Base-by-base conservation (phyloP, 2,888 invertebrate genomes). In the Anthophora plumipes region DNA sequence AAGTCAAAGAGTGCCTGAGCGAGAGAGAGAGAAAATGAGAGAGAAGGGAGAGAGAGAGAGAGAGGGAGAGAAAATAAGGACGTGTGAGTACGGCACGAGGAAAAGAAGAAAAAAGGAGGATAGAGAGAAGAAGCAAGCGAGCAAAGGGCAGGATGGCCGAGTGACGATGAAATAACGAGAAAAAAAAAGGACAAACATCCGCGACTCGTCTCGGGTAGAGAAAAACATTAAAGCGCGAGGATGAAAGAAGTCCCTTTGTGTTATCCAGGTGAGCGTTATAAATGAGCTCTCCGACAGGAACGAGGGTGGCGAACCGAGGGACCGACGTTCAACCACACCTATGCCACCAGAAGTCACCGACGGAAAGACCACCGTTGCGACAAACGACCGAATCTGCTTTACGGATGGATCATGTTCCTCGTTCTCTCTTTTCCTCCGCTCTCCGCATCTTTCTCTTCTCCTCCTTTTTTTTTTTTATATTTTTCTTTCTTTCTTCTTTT, bases 221-320 rank as follows among this genome's bases (percentile, higher is more conserved):
- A 86, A 87, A n/a, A 90, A 84, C 85, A 88, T 88, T 89, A 88
- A 88, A 90, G 90, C 89, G 88, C 86, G 83, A 87, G 89, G 86
- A 89, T 88, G 89, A 88, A 89, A 89, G 88, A 89, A 86, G 87
- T 85, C 82, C 87, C 90, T 92, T 91, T 91, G 92, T 91, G 91
- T 89, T 89, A 89, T 89, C 90, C 91, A 91, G 91, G 89, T 89
- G 91, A 91, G 91, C 87, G 89, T 91, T 91, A 92, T 91, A 92
- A 92, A 92, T 92, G 92, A 92, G 91, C 89, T 86, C 84, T 77
- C 83, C 43, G 64, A 72, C 74, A 76, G 78, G 84, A 72, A 82
- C 85, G 79, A 74, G 79, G 69, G 79, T 79, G 80, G 72, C 61
- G 37, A 83, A 46, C 66, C 81, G 73, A 78, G 85, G 87, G 88